A percentile compares a stretch with the other conserved stretches of the same genome.
These are phyloP conservation scores for Meliscaeva auricollis DNA, from an alignment of 2,888 invertebrate species.

Conservation along the genomic window DNA sequence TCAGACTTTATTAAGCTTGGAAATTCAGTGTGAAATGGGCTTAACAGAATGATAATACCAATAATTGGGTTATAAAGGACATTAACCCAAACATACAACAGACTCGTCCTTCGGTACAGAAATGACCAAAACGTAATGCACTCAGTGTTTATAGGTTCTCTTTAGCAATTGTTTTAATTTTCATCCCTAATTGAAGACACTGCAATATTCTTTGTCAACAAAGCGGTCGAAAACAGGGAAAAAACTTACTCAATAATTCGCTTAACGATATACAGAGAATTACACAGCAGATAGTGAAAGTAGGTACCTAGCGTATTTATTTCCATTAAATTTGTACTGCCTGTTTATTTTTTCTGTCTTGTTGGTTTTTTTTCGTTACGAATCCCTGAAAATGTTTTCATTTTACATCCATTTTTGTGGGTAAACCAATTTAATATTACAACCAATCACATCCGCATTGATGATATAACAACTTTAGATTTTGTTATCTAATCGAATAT, in stretches of 20 bases:
- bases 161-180: conserved; percentile 50
- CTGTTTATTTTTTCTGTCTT: no score
- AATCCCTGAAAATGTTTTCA: conserved; percentile 57
- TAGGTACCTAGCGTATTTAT: no score
- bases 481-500: conserved; percentile 57
- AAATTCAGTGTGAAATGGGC: conserved; percentile 19
- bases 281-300: no score
- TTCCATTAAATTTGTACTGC: no score
- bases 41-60: conserved; percentile 3
- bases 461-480: conserved; percentile 52
- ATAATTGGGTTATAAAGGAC: conserved; percentile 11
- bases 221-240: neutral
- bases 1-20: conserved; percentile 17
- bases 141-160: no score
- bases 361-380: no score
- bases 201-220: conserved; percentile 39
- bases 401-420: conserved; percentile 59
- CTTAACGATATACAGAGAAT: neutral
- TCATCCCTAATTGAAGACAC: conserved; percentile 39
- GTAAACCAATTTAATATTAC: conserved; percentile 67
- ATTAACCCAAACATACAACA: neutral
- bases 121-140: no score
- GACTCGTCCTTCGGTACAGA: no score
- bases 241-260: conserved; percentile 35
- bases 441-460: conserved; percentile 18